These are phyloP conservation scores for Progne subis DNA, from an alignment of 2,113 vertebrate species.

Conservation along the genomic window DNA sequence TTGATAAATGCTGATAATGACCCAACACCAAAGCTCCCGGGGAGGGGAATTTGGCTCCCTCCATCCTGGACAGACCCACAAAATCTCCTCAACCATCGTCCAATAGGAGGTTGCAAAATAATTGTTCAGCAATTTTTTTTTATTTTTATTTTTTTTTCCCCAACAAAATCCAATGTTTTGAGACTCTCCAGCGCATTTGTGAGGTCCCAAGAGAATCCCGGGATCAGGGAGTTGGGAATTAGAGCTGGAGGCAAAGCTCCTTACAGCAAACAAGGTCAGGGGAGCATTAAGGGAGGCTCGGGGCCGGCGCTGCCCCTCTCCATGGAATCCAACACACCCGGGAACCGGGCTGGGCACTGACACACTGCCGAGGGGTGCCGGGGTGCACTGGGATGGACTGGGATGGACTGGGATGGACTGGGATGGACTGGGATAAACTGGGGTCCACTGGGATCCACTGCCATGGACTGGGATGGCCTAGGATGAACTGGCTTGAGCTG, in stretches of 20 bases:
- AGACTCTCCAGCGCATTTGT: background rate
- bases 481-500: too few species aligned
- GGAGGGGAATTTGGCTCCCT: background rate
- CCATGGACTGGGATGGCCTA: too few species aligned
- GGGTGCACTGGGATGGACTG: background rate
- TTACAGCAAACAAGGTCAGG: slow-evolving; percentile 39
- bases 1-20: background rate
- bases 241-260: background rate
- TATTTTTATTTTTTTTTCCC: too few species aligned
- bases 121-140: background rate
- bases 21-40: background rate
- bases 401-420: too few species aligned
- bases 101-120: background rate
- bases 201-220: background rate
- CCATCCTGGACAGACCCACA: background rate
- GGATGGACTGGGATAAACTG: too few species aligned
- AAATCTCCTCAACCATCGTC: background rate
- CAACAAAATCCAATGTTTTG: background rate
- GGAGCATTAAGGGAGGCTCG: slow-evolving; percentile 13
- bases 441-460: too few species aligned
- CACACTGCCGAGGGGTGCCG: too few species aligned
- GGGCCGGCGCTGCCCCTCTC: too few species aligned
- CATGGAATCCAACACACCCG: too few species aligned
- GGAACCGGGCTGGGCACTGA: too few species aligned
- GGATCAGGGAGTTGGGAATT: background rate